Evolutionary conservation across 2,888 invertebrate genomes (phyloP).

Genomic region (Oligia latruncula): DNA sequence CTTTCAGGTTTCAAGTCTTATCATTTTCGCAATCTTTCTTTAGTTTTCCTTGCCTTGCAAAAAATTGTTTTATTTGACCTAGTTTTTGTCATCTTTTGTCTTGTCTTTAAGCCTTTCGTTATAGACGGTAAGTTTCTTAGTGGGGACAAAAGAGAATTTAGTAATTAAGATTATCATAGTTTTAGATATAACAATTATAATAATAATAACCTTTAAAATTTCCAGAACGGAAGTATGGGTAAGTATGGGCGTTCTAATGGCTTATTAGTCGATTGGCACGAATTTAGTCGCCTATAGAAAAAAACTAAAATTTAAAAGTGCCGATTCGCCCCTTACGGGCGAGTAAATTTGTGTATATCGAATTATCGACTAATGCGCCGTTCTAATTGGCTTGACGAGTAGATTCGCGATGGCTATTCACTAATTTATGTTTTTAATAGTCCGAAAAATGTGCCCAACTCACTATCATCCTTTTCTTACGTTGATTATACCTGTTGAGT

Average conservation of each 20-base stretch:
- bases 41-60: constrained; percentile 26
- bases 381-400: neutral
- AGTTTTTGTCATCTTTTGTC: constrained; percentile 37
- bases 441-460: neutral
- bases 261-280: no score
- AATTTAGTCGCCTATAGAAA: no score
- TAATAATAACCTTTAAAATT: constrained; percentile 4
- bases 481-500: neutral
- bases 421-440: neutral
- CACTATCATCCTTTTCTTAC: no score
- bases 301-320: no score
- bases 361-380: no score
- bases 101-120: constrained; percentile 28
- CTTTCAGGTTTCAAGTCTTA: constrained; percentile 12
- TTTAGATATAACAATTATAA: constrained; percentile 11
- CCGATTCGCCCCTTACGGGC: no score
- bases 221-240: neutral
- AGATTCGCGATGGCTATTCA: neutral
- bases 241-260: neutral
- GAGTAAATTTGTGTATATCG: no score
- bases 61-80: constrained; percentile 35
- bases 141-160: constrained; percentile 12
- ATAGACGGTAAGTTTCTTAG: constrained; percentile 5
- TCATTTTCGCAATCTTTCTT: constrained; percentile 28
- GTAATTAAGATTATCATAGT: neutral